These are phyloP conservation scores for Diplazon laetatorius DNA, from an alignment of 2,888 invertebrate species.

Conservation along the genomic window DNA sequence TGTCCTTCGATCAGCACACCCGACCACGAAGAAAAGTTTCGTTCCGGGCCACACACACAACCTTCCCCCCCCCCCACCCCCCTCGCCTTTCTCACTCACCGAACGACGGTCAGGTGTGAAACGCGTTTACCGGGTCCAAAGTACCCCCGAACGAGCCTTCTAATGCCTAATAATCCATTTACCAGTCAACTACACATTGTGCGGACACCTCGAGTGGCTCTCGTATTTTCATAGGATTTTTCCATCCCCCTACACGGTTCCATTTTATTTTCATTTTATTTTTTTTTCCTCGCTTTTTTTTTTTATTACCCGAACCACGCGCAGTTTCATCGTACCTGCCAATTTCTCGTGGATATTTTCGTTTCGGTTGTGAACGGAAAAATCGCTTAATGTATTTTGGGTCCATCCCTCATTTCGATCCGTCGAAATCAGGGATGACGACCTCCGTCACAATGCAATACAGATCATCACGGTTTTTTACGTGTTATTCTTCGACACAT, in stretches of 20 bases:
- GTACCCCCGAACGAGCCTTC: constrained; percentile 54
- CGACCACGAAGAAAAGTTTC: background rate
- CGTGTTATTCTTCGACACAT: too few species aligned
- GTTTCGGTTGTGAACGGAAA: background rate
- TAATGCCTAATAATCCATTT: constrained; percentile 80
- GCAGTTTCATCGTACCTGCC: too few species aligned
- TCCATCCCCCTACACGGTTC: constrained; percentile 7
- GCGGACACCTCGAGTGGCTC: constrained; percentile 57
- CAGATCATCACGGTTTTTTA: too few species aligned
- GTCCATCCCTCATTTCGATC: too few species aligned
- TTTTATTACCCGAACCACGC: too few species aligned
- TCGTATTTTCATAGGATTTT: constrained; percentile 77
- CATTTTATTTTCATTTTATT: too few species aligned
- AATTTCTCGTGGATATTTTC: background rate
- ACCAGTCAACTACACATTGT: constrained; percentile 69
- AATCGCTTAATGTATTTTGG: background rate
- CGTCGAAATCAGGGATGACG: too few species aligned
- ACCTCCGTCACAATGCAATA: too few species aligned
- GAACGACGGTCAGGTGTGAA: constrained; percentile 72
- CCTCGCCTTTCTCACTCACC: constrained; percentile 20
- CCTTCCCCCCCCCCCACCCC: background rate
- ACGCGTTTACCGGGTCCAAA: constrained; percentile 50
- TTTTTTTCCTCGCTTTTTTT: too few species aligned
- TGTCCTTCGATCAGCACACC: constrained; percentile 2
- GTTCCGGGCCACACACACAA: constrained; percentile 6